Evolutionary conservation across 2,888 invertebrate species (phyloP).

Genomic region (Brenthis daphne): DNA sequence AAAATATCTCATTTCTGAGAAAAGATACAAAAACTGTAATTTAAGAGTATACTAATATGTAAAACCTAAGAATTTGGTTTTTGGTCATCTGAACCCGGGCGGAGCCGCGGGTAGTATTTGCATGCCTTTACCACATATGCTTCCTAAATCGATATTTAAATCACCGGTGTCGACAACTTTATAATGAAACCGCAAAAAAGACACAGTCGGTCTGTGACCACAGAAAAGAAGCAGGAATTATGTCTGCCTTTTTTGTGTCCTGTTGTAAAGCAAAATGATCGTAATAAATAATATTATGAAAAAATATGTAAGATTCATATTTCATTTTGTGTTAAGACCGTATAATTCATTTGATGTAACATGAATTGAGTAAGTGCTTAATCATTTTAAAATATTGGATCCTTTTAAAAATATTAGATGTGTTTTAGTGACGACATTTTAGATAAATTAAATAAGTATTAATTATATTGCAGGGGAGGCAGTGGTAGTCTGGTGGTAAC

Average conservation of each 20-base stretch:
- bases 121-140: neutral
- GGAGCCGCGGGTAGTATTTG: neutral
- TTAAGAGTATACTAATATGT: too few relatives aligned
- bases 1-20: too few relatives aligned
- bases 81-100: too few relatives aligned
- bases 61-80: too few relatives aligned
- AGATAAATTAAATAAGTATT: too few relatives aligned
- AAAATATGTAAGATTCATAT: conserved; percentile 8
- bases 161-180: conserved; percentile 24
- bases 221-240: conserved; percentile 17
- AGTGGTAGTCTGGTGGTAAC: too few relatives aligned
- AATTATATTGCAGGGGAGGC: too few relatives aligned
- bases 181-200: conserved; percentile 27
- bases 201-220: conserved; percentile 15
- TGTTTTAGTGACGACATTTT: too few relatives aligned
- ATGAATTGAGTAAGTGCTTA: neutral
- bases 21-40: too few relatives aligned
- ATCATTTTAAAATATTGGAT: neutral
- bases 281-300: conserved; percentile 20
- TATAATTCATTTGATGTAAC: conserved; percentile 18
- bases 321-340: conserved; percentile 8
- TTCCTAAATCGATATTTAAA: conserved; percentile 17
- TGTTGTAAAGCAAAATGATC: conserved; percentile 12
- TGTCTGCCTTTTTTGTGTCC: conserved; percentile 11
- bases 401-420: neutral